A percentile compares a stretch with the other conserved stretches of the same genome.
phyloP scores from a whole-genome alignment of 2,113 vertebrate genomes.

The Tapirus terrestris region DNA sequence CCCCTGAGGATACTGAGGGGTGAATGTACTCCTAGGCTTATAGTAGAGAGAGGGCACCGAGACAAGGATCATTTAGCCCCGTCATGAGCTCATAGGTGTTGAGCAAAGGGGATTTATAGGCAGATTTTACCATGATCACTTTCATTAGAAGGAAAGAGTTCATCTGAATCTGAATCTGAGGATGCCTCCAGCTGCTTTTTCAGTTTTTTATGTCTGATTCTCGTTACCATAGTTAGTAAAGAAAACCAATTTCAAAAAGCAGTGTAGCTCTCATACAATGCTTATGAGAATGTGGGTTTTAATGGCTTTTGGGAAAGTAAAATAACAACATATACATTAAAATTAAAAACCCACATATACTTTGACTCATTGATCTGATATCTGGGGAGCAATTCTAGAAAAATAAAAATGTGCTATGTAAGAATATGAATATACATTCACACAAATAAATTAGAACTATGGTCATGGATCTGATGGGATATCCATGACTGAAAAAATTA shows the following conservation, averaged over 20 bases:
- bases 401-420: background rate
- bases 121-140: background rate
- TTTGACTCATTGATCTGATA: background rate
- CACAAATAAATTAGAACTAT: background rate
- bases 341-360: background rate
- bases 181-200: background rate
- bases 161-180: background rate
- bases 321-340: background rate
- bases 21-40: background rate
- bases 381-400: background rate
- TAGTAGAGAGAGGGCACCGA: background rate
- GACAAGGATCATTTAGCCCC: background rate
- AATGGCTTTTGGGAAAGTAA: background rate
- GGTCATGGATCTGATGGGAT: background rate
- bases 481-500: background rate
- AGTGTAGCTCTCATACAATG: background rate
- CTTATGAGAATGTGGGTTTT: background rate
- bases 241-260: background rate
- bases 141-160: background rate
- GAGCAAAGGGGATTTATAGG: background rate
- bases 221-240: background rate
- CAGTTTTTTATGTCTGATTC: background rate
- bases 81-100: background rate
- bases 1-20: too few species aligned
- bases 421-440: background rate